A percentile compares a stretch with the other conserved stretches of the same genome.
Evolutionary conservation across 2,888 invertebrate genomes (phyloP).

Genomic region (Atrina japonica): DNA sequence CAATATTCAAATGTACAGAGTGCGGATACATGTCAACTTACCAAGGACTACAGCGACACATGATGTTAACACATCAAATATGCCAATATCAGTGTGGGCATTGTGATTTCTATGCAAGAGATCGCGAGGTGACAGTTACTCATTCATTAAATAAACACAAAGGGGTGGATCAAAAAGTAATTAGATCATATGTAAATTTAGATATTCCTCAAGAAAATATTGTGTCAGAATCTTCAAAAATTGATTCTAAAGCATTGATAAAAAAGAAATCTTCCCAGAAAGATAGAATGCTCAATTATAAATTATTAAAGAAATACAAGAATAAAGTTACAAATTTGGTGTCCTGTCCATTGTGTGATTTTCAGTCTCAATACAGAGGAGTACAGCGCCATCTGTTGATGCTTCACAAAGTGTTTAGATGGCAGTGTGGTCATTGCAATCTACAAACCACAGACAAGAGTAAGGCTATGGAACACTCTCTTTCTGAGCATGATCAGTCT

Average conservation of each 20-base stretch:
- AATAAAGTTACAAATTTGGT: not conserved
- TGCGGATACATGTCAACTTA: slow-evolving; percentile 7
- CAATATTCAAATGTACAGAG: slow-evolving; percentile 5
- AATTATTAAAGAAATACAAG: not conserved
- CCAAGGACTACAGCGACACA: slow-evolving; percentile 22
- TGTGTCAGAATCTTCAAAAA: too few species aligned
- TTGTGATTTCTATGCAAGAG: slow-evolving; percentile 3
- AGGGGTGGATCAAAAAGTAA: not conserved
- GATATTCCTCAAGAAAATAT: not conserved
- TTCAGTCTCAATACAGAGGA: slow-evolving; percentile 11
- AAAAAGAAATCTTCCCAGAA: not conserved
- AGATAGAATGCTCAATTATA: not conserved
- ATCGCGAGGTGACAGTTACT: not conserved
- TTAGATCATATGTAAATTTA: not conserved
- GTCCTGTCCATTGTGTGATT: slow-evolving; percentile 27
- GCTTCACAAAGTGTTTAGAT: slow-evolving; percentile 14
- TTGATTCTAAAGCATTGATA: too few species aligned
- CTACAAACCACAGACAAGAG: slow-evolving; percentile 1
- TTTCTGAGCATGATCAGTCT: not conserved
- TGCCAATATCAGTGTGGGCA: slow-evolving; percentile 12
- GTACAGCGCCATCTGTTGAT: slow-evolving; percentile 26
- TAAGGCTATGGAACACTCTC: slow-evolving; percentile 10
- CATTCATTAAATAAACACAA: slow-evolving; percentile 12
- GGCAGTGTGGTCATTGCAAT: slow-evolving; percentile 21
- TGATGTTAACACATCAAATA: slow-evolving; percentile 21